These are phyloP conservation scores for Mus spicilegus DNA, from an alignment of 2,113 vertebrate genomes.

Conservation along the genomic window DNA sequence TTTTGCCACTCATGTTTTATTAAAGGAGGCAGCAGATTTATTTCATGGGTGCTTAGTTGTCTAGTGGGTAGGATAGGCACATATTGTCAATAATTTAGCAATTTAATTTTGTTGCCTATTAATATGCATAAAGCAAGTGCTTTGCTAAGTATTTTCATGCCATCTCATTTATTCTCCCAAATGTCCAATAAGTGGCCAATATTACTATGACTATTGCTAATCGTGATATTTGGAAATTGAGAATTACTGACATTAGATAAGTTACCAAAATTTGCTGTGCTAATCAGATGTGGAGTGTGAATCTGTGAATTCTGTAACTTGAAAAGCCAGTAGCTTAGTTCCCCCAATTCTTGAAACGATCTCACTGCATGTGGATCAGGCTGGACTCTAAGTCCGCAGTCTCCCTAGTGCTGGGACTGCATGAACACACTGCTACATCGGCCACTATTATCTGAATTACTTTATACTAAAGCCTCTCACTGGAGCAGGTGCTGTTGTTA, in stretches of 20 bases:
- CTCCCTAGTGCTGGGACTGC: too few species aligned
- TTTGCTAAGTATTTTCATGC: background rate
- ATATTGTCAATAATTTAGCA: conserved; percentile 1
- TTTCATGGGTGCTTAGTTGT: background rate
- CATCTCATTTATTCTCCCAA: conserved; percentile 9
- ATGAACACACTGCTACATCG: too few species aligned
- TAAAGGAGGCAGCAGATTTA: background rate
- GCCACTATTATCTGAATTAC: background rate
- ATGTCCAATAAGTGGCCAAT: background rate
- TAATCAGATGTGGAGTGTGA: background rate
- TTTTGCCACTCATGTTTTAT: background rate
- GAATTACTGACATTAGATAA: background rate
- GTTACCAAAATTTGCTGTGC: background rate
- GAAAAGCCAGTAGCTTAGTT: background rate
- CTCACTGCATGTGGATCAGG: background rate
- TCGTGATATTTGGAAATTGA: background rate
- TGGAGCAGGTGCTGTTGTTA: background rate
- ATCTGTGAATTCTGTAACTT: background rate
- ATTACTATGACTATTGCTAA: background rate
- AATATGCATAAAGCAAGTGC: background rate
- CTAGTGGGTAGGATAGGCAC: background rate
- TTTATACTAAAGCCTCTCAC: background rate
- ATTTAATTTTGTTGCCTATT: background rate
- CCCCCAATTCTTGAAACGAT: background rate
- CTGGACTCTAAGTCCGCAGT: background rate